Evolutionary conservation across 2,113 vertebrate genomes (phyloP), one percentile per base, ranked within the genome.

Genomic region (Egretta garzetta): DNA sequence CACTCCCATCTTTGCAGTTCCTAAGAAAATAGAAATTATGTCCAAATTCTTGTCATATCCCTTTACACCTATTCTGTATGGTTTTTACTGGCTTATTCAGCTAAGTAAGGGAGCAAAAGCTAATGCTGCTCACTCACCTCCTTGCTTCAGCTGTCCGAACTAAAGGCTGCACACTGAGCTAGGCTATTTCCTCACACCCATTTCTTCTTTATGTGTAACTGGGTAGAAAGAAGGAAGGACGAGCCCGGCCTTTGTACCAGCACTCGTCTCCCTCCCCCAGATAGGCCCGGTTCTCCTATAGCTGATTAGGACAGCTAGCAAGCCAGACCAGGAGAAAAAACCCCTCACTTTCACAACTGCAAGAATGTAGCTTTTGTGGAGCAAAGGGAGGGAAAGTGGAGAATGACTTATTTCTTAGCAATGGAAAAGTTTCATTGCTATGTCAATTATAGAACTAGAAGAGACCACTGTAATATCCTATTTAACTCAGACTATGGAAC

Each of bases 11-110:
- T 91, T 93, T 95, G 37, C 62, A 67, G 26, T 91, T 97, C 74
- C 66, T 93, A 72, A 60, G 52, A 84, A 91, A 88, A 91, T 56
- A 32, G 50, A 59, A 88, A 77, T 55, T 47, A 62, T 79, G 33
- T 86, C 82, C 88, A 95, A 90, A 93, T 89, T 88, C 90, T 86
- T 91, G 49, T 89, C 93, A 87, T 85, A 90, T 49, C 43, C 33
- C 74, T 94, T 90, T 93, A 79, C 77, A 91, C 70, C 32, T 85
- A 49, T 85, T 85, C 62, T 79, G 30, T 74, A 8, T 79, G 30
- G 43, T 77, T 89, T 72, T 47, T 68, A 60, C 16, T 80, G 83
- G 52, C 37, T 84, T 84, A 81, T 77, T 89, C 62, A 92, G 56
- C 64, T 88, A 92, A 81, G 59, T 55, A 62, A 86, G 21, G 26